Evolutionary conservation across 2,113 vertebrate species (phyloP).

Genomic region (Oceanites oceanicus): DNA sequence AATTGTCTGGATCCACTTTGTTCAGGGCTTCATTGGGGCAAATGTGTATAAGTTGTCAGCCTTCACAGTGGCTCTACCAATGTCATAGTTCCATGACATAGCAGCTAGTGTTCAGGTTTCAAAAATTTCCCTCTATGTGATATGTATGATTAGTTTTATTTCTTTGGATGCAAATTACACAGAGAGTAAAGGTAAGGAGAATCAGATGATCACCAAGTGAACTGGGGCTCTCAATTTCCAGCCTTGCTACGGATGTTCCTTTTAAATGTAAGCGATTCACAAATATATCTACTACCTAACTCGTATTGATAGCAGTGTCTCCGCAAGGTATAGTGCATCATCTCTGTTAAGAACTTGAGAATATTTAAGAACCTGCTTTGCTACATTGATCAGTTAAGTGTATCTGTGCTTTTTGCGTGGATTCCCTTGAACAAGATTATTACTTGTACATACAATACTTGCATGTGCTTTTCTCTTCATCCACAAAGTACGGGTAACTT

Average conservation of each 20-base stretch:
- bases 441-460: not conserved
- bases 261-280: not conserved
- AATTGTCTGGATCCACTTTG: not conserved
- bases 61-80: not conserved
- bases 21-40: not conserved
- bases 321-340: not conserved
- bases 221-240: not conserved
- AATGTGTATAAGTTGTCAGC: not conserved
- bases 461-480: not conserved
- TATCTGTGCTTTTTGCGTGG: not conserved
- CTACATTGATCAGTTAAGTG: not conserved
- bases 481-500: not conserved
- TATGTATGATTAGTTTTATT: not conserved
- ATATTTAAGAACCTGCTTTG: not conserved
- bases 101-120: not conserved
- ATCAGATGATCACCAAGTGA: not conserved
- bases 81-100: not conserved
- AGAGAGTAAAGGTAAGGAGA: not conserved
- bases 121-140: not conserved
- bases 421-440: not conserved
- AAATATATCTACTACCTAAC: not conserved
- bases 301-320: fast-evolving
- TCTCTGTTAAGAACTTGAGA: not conserved
- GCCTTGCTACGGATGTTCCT: not conserved
- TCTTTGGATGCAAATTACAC: not conserved